These are phyloP conservation scores for Ephialtes manifestator DNA, from an alignment of 2,888 invertebrate species.

Conservation along the genomic window DNA sequence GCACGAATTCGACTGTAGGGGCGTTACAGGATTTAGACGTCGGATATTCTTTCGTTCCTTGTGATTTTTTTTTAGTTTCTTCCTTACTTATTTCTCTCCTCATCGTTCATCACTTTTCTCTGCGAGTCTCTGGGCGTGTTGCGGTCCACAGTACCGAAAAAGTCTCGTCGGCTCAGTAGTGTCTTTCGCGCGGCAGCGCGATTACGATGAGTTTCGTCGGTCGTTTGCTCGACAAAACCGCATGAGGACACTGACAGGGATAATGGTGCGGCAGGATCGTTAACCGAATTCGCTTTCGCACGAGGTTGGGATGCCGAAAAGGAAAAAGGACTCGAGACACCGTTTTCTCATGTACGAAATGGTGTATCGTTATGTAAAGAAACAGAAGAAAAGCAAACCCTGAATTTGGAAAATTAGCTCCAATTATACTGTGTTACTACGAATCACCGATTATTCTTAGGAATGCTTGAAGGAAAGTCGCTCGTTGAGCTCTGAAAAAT, in stretches of 20 bases:
- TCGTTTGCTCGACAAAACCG: conserved; percentile 74
- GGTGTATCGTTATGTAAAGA: conserved; percentile 41
- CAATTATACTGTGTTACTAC: conserved; percentile 46
- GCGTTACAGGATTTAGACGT: conserved; percentile 71
- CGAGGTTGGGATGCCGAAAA: conserved; percentile 52
- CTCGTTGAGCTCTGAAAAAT: conserved; percentile 16
- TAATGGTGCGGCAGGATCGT: conserved; percentile 73
- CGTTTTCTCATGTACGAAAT: conserved; percentile 56
- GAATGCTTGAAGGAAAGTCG: conserved; percentile 4
- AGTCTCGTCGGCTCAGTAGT: conserved; percentile 22
- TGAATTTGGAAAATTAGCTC: conserved; percentile 65
- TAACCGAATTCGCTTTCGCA: conserved; percentile 70
- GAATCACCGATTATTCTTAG: conserved; percentile 33
- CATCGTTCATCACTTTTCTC: conserved; percentile 51
- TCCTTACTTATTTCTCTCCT: conserved; percentile 30
- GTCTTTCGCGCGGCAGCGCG: conserved; percentile 59
- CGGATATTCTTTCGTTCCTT: conserved; percentile 52
- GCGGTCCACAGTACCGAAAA: conserved; percentile 60
- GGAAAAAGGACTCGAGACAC: conserved; percentile 46
- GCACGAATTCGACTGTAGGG: conserved; percentile 66
- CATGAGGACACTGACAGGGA: conserved; percentile 75
- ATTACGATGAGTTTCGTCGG: conserved; percentile 70
- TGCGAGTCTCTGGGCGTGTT: conserved; percentile 59
- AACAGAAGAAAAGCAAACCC: conserved; percentile 57
- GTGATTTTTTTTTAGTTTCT: conserved; percentile 50